These are phyloP conservation scores for Solenodon paradoxus DNA, from an alignment of 2,113 vertebrate species.

Conservation along the genomic window DNA sequence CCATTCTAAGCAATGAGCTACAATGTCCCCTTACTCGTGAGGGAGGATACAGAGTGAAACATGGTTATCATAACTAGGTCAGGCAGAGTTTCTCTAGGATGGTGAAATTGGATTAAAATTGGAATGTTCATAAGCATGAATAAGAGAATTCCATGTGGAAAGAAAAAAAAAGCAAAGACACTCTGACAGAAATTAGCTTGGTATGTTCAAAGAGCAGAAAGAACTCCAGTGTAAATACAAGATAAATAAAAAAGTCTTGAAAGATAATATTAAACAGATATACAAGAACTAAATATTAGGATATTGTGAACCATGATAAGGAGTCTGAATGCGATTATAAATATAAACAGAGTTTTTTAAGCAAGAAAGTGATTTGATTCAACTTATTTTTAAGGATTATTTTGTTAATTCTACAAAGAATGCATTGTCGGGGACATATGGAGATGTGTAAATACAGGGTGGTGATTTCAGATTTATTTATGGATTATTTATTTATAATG, in stretches of 20 bases:
- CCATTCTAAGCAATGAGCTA: background rate
- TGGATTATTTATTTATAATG: background rate
- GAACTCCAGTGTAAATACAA: background rate
- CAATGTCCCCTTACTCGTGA: too few relatives aligned
- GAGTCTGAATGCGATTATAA: background rate
- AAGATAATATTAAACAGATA: background rate
- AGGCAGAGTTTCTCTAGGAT: background rate
- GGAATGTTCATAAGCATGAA: background rate
- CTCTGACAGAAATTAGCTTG: background rate
- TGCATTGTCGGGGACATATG: background rate
- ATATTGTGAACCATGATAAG: background rate
- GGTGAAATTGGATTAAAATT: background rate
- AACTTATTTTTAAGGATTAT: background rate
- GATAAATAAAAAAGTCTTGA: background rate
- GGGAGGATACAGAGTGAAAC: background rate
- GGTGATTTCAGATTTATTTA: background rate
- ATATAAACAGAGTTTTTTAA: background rate
- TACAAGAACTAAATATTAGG: background rate
- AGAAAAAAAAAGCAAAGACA: background rate
- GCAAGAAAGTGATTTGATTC: background rate
- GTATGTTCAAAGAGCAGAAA: background rate
- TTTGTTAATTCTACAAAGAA: background rate
- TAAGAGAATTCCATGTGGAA: background rate
- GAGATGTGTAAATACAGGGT: background rate
- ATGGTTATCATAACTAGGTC: background rate